Evolutionary conservation across 1,140 invertebrate genomes (phyloP), one percentile per base, ranked within the genome.

Genomic region (Drosophila dunni): DNA sequence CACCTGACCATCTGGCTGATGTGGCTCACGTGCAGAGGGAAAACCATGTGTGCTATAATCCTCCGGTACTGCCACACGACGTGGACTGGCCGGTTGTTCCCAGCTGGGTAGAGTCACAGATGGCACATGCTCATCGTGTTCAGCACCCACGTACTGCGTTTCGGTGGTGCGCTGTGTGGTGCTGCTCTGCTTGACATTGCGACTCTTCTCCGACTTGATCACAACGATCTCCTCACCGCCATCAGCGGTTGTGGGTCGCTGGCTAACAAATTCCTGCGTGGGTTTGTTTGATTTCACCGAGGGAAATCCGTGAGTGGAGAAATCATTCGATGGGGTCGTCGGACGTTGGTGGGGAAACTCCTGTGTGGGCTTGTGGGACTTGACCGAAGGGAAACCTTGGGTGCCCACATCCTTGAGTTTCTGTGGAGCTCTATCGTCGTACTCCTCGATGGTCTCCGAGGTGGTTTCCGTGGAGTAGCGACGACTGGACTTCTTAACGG

Each of bases 271-370:
- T 56, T 92, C 84, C 69, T 92, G 91, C 1, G 91, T 92, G 42
- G 82, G 79, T 51, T 91, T 92, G 33, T 92, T 78, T n/a, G 85
- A 61, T 20, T 70, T 78, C 34, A 92, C 91, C 66, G 91, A 92
- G 4, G 91, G 91, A 51, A 92, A 92, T 1, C 91, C 91, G 33
- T 92, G 91, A 9, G 91, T 92, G 38, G 79, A 83, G 48, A 92
- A 92, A 24, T 91, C 90, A 7, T 17, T 68, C 0, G 77, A 7
- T 8, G 76, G 46, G 0, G 81, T 70, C 1, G 50, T 13, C 2
- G 79, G 42, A 10, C 83, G 58, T 8, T 78, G 69, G 0, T 60
- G 56, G 10, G 80, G 73, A 63, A 78, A 82, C 58, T 84, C 78
- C 58, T 89, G 85, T 0, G 79, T 78, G 8, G 76, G 76, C 13